These are phyloP conservation scores for Elymnias hypermnestra DNA, from an alignment of 1,140 invertebrate species.

Conservation along the genomic window DNA sequence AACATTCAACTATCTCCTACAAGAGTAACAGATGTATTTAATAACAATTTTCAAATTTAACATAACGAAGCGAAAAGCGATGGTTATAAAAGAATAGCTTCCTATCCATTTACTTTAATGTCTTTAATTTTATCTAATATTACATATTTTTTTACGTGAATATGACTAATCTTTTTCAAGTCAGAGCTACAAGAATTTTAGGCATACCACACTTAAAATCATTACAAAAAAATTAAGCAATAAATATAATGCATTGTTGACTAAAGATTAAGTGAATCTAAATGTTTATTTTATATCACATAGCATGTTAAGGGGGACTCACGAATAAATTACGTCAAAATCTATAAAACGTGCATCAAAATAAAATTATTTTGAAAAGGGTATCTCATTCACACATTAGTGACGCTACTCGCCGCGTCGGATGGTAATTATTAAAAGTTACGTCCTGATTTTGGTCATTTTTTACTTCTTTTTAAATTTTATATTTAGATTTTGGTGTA, in stretches of 20 bases:
- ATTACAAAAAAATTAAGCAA: slow-evolving; percentile 19
- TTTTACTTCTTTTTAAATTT: slow-evolving; percentile 35
- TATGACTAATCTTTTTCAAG: too few relatives aligned
- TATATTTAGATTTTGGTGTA: slow-evolving; percentile 55
- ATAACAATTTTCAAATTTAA: too few relatives aligned
- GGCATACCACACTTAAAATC: too few relatives aligned
- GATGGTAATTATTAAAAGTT: slow-evolving; percentile 69
- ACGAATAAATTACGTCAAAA: slow-evolving; percentile 64
- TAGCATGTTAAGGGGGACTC: slow-evolving; percentile 46
- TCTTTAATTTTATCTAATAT: too few relatives aligned
- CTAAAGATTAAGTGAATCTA: slow-evolving; percentile 18
- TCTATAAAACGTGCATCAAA: slow-evolving; percentile 64
- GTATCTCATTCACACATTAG: slow-evolving; percentile 68
- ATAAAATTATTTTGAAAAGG: slow-evolving; percentile 66
- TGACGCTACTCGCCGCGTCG: slow-evolving; percentile 60
- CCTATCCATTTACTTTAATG: too few relatives aligned
- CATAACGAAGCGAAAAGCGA: too few relatives aligned
- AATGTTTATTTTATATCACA: slow-evolving; percentile 37
- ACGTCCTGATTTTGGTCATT: slow-evolving; percentile 41
- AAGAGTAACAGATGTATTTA: too few relatives aligned
- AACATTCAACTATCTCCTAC: too few relatives aligned
- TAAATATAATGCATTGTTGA: slow-evolving; percentile 13
- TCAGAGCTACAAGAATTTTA: too few relatives aligned
- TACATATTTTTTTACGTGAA: too few relatives aligned
- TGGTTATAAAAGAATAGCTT: too few relatives aligned